phyloP scores from a whole-genome alignment of 2,888 invertebrate species.

The Ecliptopera silaceata region DNA sequence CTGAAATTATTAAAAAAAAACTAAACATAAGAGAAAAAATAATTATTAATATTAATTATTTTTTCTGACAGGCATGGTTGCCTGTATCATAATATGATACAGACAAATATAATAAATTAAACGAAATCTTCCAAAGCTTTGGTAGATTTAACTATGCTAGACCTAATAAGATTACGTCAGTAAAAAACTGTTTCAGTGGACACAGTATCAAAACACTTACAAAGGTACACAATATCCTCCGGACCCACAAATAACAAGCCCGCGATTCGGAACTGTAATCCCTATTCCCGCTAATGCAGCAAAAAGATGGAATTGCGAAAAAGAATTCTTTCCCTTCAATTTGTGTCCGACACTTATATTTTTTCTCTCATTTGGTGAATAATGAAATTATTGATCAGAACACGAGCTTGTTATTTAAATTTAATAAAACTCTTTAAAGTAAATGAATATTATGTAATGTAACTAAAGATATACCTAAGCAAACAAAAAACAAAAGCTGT shows the following conservation, averaged over 20 bases:
- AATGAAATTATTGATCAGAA: neutral
- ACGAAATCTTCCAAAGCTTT: too few relatives aligned
- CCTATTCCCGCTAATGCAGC: slow-evolving; percentile 36
- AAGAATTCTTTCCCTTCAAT: slow-evolving; percentile 17
- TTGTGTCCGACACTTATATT: slow-evolving; percentile 18
- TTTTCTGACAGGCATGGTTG: too few relatives aligned
- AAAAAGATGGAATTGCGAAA: slow-evolving; percentile 27
- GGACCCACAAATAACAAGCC: slow-evolving; percentile 18
- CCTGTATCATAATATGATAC: too few relatives aligned
- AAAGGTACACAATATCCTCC: slow-evolving; percentile 9
- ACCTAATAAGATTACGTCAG: neutral
- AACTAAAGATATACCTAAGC: neutral
- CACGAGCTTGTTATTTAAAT: neutral
- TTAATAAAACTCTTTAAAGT: too few relatives aligned
- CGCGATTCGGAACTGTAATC: slow-evolving; percentile 25
- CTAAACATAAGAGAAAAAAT: too few relatives aligned
- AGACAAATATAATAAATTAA: too few relatives aligned
- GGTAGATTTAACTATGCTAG: neutral
- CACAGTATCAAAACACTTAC: neutral
- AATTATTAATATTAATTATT: too few relatives aligned
- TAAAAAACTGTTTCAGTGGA: slow-evolving; percentile 6
- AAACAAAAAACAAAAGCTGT: slow-evolving; percentile 7
- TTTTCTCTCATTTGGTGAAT: slow-evolving; percentile 7
- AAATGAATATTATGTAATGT: neutral
- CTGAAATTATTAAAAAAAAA: too few relatives aligned